Evolutionary conservation across 2,888 invertebrate species (phyloP).

Genomic region (Calameuta filiformis): DNA sequence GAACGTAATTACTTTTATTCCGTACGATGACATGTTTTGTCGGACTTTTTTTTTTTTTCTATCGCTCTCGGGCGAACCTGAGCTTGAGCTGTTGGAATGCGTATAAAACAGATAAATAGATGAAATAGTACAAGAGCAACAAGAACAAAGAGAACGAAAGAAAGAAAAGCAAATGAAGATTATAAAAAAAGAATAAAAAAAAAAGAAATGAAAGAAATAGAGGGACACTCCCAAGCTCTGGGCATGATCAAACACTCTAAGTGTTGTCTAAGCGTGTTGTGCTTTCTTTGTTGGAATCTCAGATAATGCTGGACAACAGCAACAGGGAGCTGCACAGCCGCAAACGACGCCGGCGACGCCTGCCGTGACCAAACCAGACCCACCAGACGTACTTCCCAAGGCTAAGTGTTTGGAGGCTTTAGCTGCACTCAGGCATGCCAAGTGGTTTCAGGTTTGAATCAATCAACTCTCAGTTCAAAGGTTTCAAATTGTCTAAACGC

Average conservation of each 20-base stretch:
- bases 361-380: constrained; percentile 79
- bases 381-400: constrained; percentile 95
- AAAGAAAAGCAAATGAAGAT: constrained; percentile 8
- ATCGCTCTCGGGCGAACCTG: not conserved
- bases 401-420: constrained; percentile 99
- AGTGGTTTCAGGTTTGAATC: constrained; percentile 98
- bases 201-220: constrained; percentile 31
- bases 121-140: constrained; percentile 12
- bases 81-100: not conserved
- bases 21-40: constrained; percentile 27
- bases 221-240: constrained; percentile 52
- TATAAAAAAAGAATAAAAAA: constrained; percentile 1
- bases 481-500: constrained; percentile 27
- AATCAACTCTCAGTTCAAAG: constrained; percentile 62
- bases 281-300: constrained; percentile 67
- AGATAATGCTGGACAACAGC: constrained; percentile 67
- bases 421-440: constrained; percentile 99
- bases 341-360: constrained; percentile 76
- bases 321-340: constrained; percentile 66
- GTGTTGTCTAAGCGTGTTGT: constrained; percentile 67
- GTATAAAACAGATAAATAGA: constrained; percentile 23
- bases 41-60: not conserved
- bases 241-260: constrained; percentile 68
- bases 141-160: constrained; percentile 12
- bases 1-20: constrained; percentile 49